These are phyloP conservation scores for Varecia variegata DNA, from an alignment of 2,797 vertebrate genomes.

Conservation along the genomic window DNA sequence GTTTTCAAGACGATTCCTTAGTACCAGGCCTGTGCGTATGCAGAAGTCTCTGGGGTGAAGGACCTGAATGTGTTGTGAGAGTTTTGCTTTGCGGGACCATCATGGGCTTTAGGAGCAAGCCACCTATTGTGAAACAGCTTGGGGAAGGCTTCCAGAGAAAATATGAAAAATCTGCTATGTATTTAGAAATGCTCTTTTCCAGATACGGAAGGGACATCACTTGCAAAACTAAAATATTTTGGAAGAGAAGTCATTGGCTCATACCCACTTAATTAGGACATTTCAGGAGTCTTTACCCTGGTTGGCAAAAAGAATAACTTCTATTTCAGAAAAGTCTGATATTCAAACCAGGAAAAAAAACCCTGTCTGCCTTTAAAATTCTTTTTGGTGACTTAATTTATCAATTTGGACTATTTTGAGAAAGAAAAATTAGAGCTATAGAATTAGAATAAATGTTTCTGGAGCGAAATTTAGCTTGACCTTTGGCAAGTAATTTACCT, in stretches of 20 bases:
- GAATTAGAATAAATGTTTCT: slow-evolving; percentile 24
- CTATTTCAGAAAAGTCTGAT: slow-evolving; percentile 1
- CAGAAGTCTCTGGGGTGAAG: not conserved
- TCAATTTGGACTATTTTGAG: slow-evolving; percentile 37
- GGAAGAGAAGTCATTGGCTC: slow-evolving; percentile 42
- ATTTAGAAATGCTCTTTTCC: slow-evolving; percentile 55
- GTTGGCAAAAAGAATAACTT: slow-evolving; percentile 42
- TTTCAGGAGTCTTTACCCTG: not conserved
- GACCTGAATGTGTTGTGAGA: slow-evolving; percentile 14
- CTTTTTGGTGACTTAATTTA: slow-evolving; percentile 26
- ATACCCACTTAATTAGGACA: not conserved
- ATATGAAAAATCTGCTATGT: not conserved
- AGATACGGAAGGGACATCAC: slow-evolving; percentile 49
- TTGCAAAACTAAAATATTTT: slow-evolving; percentile 64
- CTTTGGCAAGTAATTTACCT: slow-evolving; percentile 58
- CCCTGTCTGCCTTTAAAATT: slow-evolving; percentile 36
- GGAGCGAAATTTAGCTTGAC: slow-evolving; percentile 42
- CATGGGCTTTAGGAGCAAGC: slow-evolving; percentile 41
- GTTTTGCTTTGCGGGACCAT: not conserved
- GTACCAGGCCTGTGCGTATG: not conserved
- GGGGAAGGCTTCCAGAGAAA: slow-evolving; percentile 66
- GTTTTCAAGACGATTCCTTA: slow-evolving; percentile 12
- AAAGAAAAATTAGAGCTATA: slow-evolving; percentile 30
- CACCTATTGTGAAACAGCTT: slow-evolving; percentile 52
- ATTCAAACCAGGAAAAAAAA: not conserved